Conservation (phyloP, 2,797 vertebrate species). For the Anguilla marmorata region DNA sequence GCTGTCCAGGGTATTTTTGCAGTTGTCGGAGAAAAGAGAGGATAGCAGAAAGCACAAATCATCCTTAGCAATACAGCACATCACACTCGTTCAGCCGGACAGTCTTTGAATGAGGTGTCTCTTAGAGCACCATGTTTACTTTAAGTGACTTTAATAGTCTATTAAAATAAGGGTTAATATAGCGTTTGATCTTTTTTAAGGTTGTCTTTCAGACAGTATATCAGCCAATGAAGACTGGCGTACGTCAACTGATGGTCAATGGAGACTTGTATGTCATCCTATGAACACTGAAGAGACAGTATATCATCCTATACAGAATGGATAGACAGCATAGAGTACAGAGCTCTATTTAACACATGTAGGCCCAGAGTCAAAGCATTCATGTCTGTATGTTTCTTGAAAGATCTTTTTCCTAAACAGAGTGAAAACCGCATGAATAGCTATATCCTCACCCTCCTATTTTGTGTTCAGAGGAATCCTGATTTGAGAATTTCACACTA, state of each 20-base stretch:
- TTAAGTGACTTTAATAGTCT: neutral
- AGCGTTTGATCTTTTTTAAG: neutral
- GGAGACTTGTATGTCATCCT: neutral
- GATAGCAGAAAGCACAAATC: neutral
- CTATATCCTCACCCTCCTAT: neutral
- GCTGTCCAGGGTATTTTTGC: neutral
- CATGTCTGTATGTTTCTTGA: neutral
- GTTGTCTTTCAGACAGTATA: neutral
- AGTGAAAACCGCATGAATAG: neutral
- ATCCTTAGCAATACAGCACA: neutral
- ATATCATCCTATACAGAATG: neutral
- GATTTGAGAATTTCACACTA: slow-evolving; percentile 11
- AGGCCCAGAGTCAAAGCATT: neutral
- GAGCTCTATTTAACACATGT: neutral
- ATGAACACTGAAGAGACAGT: neutral
- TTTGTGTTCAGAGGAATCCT: neutral
- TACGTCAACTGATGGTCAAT: neutral
- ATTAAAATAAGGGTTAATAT: neutral
- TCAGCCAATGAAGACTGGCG: neutral
- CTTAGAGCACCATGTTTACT: neutral
- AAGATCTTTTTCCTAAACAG: neutral
- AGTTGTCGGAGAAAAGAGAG: neutral
- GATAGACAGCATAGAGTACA: neutral
- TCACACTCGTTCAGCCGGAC: neutral
- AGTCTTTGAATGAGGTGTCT: neutral